Conservation (phyloP, 2,113 vertebrate species). For the Illadopsis cleaveri region DNA sequence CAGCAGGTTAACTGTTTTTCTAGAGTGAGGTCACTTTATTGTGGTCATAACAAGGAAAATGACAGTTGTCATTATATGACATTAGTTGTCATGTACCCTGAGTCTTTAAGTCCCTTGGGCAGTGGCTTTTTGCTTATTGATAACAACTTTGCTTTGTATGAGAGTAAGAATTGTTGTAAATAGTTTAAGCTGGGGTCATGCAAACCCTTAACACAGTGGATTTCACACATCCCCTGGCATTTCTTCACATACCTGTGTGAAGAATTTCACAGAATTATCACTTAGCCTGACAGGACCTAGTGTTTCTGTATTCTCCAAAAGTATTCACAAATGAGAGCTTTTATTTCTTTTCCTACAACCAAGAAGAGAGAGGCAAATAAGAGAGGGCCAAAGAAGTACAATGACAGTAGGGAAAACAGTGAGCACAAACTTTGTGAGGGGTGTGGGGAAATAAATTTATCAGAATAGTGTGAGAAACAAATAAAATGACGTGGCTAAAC, state of each 20-base stretch:
- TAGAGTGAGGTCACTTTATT: not conserved
- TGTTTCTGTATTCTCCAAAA: not conserved
- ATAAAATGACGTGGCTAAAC: not conserved
- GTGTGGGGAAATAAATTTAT: not conserved
- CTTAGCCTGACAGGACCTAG: not conserved
- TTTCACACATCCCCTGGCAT: not conserved
- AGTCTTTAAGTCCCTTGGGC: not conserved
- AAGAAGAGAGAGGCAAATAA: not conserved
- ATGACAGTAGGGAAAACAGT: not conserved
- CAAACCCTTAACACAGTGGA: not conserved
- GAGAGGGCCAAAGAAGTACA: not conserved
- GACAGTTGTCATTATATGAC: not conserved
- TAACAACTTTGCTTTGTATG: not conserved
- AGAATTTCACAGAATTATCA: slow-evolving; percentile 26
- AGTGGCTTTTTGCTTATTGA: not conserved
- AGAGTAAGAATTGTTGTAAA: not conserved
- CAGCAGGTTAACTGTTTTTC: not conserved
- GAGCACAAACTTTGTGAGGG: not conserved
- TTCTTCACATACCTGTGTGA: not conserved
- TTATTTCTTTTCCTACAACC: not conserved
- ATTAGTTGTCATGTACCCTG: no score
- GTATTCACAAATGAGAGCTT: not conserved
- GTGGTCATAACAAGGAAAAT: not conserved
- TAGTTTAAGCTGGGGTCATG: not conserved
- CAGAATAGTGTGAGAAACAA: not conserved